These are phyloP conservation scores for Phrynocephalus forsythii DNA, from an alignment of 2,797 vertebrate species.

Conservation along the genomic window DNA sequence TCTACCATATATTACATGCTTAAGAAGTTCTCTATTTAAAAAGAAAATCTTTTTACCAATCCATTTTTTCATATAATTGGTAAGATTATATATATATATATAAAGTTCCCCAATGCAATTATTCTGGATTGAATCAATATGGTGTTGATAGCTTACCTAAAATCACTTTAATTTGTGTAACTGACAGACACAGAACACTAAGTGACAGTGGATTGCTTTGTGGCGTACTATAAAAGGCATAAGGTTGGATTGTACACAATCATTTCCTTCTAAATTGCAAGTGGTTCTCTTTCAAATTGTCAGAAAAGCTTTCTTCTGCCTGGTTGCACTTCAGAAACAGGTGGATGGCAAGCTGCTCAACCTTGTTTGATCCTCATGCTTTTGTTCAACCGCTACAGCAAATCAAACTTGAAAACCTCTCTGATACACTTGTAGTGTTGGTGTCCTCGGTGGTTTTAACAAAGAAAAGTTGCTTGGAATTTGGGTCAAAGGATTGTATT, in stretches of 20 bases:
- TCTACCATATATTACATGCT: not conserved
- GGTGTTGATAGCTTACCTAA: conserved; percentile 63
- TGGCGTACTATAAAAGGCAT: conserved; percentile 46
- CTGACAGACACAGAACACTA: conserved; percentile 61
- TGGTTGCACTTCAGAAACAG: conserved; percentile 69
- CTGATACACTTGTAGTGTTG: not conserved
- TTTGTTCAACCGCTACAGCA: conserved; percentile 57
- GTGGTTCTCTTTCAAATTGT: conserved; percentile 73
- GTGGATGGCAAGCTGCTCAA: conserved; percentile 64
- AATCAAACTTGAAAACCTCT: conserved; percentile 66
- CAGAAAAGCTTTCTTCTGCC: conserved; percentile 72
- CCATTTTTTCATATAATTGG: conserved; percentile 2
- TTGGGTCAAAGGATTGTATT: conserved; percentile 20
- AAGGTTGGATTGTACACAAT: conserved; percentile 49
- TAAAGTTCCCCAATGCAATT: conserved; percentile 42
- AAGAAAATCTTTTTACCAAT: not conserved
- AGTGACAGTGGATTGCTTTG: conserved; percentile 59
- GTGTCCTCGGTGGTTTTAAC: conserved; percentile 38
- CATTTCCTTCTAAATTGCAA: conserved; percentile 71
- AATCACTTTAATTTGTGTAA: conserved; percentile 58
- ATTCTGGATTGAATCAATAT: conserved; percentile 51
- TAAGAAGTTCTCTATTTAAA: not conserved
- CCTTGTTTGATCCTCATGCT: conserved; percentile 57
- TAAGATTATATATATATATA: not conserved
- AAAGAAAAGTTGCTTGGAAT: conserved; percentile 25